These are phyloP conservation scores for Noturus placidus DNA, from an alignment of 2,113 vertebrate species.

Conservation along the genomic window DNA sequence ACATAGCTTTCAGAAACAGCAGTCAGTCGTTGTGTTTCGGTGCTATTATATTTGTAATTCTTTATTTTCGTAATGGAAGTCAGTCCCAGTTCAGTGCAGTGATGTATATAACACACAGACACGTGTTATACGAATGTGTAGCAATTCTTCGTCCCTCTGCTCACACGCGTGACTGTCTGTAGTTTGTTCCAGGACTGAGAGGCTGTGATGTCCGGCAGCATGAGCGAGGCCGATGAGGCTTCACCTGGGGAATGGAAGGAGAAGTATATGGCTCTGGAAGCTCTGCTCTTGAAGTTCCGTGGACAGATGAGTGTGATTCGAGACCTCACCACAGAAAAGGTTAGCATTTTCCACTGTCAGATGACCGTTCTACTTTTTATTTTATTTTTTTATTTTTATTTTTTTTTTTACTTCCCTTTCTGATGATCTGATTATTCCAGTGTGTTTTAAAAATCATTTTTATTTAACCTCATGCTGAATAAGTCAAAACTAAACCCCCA, in stretches of 20 bases:
- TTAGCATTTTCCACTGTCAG: conserved; percentile 57
- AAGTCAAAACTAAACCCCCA: conserved; percentile 31
- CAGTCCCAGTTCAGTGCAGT: not conserved
- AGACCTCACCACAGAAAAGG: conserved; percentile 94
- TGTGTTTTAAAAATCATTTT: conserved; percentile 11
- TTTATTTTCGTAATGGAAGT: not conserved
- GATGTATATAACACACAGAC: not conserved
- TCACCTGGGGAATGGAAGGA: conserved; percentile 90
- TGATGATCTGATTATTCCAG: not conserved
- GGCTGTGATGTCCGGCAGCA: conserved; percentile 54
- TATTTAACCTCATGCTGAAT: conserved; percentile 32
- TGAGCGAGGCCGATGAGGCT: conserved; percentile 84
- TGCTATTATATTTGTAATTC: not conserved
- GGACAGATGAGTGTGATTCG: conserved; percentile 94
- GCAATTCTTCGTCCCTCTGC: not conserved
- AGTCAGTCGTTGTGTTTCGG: not conserved
- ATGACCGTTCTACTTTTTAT: not conserved
- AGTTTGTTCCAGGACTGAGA: not conserved
- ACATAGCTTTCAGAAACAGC: not conserved
- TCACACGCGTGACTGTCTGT: not conserved
- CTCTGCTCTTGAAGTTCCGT: conserved; percentile 92
- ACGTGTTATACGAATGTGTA: not conserved
- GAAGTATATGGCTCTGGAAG: conserved; percentile 88
- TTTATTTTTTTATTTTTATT: too few relatives aligned
- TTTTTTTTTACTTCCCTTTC: not conserved